phyloP scores from a whole-genome alignment of 2,797 vertebrate species.

The Pantherophis alleghaniensis region DNA sequence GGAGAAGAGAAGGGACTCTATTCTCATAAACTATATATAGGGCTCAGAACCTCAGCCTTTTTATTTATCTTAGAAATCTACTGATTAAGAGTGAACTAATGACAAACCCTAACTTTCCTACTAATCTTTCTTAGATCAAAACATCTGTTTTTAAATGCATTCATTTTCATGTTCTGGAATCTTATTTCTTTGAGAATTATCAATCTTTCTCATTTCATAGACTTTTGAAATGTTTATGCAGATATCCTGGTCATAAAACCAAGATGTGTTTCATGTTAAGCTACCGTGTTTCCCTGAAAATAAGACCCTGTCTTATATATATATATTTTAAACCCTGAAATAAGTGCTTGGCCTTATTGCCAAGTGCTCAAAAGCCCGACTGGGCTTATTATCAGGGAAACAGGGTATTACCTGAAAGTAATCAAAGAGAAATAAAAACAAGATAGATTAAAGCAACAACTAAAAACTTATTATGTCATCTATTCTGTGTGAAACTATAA shows the following conservation, averaged over 20 bases:
- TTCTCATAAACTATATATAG: background rate
- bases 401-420: background rate
- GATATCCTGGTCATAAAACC: background rate
- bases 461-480: too few species aligned
- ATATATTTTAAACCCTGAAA: too few species aligned
- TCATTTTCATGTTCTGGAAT: background rate
- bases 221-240: constrained; percentile 28
- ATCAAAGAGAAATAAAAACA: background rate
- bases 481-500: background rate
- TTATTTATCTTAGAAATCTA: background rate
- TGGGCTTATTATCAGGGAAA: too few species aligned
- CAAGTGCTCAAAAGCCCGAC: too few species aligned
- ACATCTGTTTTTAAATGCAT: background rate
- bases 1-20: background rate
- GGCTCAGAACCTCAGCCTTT: background rate
- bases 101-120: background rate
- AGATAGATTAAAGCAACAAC: background rate
- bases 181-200: constrained; percentile 36
- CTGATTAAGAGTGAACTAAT: background rate
- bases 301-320: too few species aligned
- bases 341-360: too few species aligned
- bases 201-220: constrained; percentile 56
- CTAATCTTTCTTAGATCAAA: background rate
- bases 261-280: background rate
- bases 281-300: background rate